These are phyloP conservation scores for Oeneis ivallda DNA, from an alignment of 2,888 invertebrate genomes.

Conservation along the genomic window DNA sequence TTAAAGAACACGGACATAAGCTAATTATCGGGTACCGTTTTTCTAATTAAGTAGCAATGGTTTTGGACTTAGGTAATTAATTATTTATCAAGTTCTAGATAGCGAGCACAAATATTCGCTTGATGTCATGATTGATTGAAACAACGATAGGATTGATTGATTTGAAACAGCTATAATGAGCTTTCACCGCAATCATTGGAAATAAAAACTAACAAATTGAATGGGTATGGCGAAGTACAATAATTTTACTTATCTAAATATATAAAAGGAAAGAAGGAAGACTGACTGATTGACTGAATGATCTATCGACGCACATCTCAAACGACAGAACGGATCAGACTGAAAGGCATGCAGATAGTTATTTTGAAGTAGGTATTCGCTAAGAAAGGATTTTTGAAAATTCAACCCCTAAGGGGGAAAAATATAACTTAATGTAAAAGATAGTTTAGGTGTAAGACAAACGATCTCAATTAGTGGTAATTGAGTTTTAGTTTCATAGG, in stretches of 20 bases:
- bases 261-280: too few relatives aligned
- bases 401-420: too few relatives aligned
- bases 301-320: too few relatives aligned
- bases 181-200: background rate
- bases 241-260: background rate
- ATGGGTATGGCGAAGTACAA: background rate
- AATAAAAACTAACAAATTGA: background rate
- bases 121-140: constrained; percentile 16
- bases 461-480: too few relatives aligned
- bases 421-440: too few relatives aligned
- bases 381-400: too few relatives aligned
- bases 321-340: too few relatives aligned
- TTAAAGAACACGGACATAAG: constrained; percentile 20
- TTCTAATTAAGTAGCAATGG: constrained; percentile 21
- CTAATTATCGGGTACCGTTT: constrained; percentile 26
- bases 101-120: constrained; percentile 2
- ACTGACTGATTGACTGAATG: too few relatives aligned
- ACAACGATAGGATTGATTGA: constrained; percentile 11
- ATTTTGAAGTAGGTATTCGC: too few relatives aligned
- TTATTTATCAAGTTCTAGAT: constrained; percentile 24
- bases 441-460: too few relatives aligned
- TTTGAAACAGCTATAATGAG: constrained; percentile 1
- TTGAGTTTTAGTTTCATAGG: too few relatives aligned
- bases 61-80: constrained; percentile 14
- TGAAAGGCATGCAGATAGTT: too few relatives aligned